Conservation (phyloP, 2,888 invertebrate genomes). For the Hydrotaea cyrtoneurina region DNA sequence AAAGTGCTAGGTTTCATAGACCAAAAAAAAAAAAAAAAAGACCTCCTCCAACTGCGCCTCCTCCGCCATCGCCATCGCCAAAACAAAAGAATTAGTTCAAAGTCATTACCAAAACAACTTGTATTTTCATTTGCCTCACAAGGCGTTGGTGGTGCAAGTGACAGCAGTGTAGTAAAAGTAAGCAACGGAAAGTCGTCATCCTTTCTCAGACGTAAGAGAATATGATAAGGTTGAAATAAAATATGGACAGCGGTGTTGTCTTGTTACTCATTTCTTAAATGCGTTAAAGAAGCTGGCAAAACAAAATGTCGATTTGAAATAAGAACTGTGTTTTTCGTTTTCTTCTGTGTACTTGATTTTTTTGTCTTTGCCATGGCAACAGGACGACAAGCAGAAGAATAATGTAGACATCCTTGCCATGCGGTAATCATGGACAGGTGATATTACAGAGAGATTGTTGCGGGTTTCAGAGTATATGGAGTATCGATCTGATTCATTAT, state of each 20-base stretch:
- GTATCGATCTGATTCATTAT: no score
- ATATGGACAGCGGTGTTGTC: neutral
- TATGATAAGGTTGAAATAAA: constrained; percentile 7
- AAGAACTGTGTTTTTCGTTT: neutral
- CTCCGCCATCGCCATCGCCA: neutral
- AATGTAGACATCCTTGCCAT: no score
- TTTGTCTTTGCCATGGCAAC: no score
- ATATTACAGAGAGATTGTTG: no score
- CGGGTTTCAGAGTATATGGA: no score
- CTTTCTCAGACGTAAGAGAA: neutral
- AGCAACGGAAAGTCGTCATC: neutral
- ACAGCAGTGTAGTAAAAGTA: neutral
- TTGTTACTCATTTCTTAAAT: neutral
- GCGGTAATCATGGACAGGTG: no score
- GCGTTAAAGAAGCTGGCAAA: neutral
- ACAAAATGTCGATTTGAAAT: neutral
- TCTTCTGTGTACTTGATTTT: no score
- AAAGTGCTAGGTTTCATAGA: neutral
- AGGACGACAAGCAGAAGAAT: no score
- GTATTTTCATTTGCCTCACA: neutral
- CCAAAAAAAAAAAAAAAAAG: neutral
- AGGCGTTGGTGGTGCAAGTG: neutral
- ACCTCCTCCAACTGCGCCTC: neutral
- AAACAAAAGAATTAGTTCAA: constrained; percentile 45
- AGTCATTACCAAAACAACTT: constrained; percentile 40